Base-by-base conservation (phyloP, 2,888 invertebrate species). In the Drosophila robusta region DNA sequence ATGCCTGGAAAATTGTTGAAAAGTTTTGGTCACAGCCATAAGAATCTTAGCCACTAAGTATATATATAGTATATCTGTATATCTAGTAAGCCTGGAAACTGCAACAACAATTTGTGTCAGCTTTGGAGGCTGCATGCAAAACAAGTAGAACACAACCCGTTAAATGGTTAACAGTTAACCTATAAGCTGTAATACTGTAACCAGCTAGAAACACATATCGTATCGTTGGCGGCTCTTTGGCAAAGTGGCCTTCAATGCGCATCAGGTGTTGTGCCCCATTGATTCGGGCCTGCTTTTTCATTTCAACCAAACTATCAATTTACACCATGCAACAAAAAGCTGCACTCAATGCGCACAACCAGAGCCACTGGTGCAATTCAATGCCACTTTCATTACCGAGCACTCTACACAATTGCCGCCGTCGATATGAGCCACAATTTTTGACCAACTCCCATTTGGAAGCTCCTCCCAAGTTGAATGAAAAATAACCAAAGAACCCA, bases 311-410 rank as follows among this genome's bases (percentile, higher is more conserved):
- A 38, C 39, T 46, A 60, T 34, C 62, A 47, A 56, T 38, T 41
- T 24, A 34, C 41, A 58, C 51, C 55, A 60, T 16, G 51, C 64
- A 45, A 61, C 50, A 52, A 82, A 87, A 74, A 88, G 75, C 71
- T 65, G 65, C 69, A 82, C 80, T 89, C 75, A 73, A 84, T 77
- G 73, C 66, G 60, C 75, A 80, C 87, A 90, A 88, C 91, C 89
- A 80, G 90, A 90, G 90, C 90, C 90, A 90, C 89, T 90, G 90
- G 80, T 73, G 71, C 78, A 83, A 89, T 79, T 84, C 52, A 78
- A 86, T 75, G 80, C 72, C 76, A 89, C 90, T 91, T 90, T 78
- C 73, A 71, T 68, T 60, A 54, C 29, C 24, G 63, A 32, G 36
- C 46, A 50, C 54, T 58, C 34, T 41, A 42, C 54, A 66, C 56